Evolutionary conservation across 2,113 vertebrate species (phyloP), one percentile per base, ranked within the genome.

Genomic region (Excalfactoria chinensis): DNA sequence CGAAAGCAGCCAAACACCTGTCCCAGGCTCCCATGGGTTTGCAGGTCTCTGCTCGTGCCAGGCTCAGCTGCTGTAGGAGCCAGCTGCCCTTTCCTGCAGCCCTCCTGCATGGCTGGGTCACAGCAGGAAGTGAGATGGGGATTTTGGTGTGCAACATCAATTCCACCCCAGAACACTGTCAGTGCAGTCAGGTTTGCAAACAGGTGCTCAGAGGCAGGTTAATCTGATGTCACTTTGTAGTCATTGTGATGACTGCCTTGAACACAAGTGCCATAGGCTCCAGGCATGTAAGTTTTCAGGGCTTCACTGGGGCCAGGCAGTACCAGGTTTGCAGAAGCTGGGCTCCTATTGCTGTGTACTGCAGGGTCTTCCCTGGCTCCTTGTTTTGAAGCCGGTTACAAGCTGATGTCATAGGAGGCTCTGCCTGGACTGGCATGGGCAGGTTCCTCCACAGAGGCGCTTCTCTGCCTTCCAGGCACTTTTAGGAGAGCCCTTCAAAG

Each of bases 381-480:
- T 34, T 91, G 72, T 51, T 94, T 71, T 58, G 88, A 68, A 93
- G 80, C 84, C 16, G 7, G 55, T 80, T 95, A 74, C 0, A 15
- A 88, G 90, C 82, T 95, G 94, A 95, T 96, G 93, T 95, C 93
- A 96, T 78, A 86, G 69, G 80, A 67, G n/a, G 73, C 77, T 81
- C 53, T 96, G 93, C 73, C 93, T 0, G 0, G 92, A 26, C 92
- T 71, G 92, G 93, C 88, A 94, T 35, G 2, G 96, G 80, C 95
- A 94, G 69, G 88, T 84, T 84, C 41, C 80, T 78, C 84, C 80
- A 84, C 58, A 64, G 53, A 93, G 67, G 30, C 84, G 63, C 35
- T 85, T 93, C 81, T 84, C 78, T 93, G 88, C 84, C 90, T 94
- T 58, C 7, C 0, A 89, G 95, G 86, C 58, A 32, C 84, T 75